These are phyloP conservation scores for Tilapia sparmanii DNA, from an alignment of 2,113 vertebrate genomes.

Conservation along the genomic window DNA sequence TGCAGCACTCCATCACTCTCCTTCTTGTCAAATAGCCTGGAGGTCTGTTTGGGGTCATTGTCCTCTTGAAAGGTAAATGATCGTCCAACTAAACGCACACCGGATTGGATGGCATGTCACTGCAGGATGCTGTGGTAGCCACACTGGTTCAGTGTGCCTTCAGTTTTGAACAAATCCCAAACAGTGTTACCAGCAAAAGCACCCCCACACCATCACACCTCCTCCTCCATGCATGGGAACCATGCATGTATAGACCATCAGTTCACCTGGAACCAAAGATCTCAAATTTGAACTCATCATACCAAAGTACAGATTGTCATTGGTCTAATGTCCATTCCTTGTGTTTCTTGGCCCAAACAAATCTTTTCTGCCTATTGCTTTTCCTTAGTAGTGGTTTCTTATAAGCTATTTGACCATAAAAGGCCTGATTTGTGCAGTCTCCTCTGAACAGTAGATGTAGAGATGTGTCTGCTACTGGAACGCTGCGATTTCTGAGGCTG, in stretches of 20 bases:
- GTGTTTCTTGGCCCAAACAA: not conserved
- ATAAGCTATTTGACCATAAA: not conserved
- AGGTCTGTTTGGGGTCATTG: not conserved
- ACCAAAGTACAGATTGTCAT: not conserved
- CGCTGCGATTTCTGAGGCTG: not conserved
- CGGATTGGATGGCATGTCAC: rapidly evolving
- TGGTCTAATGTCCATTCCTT: not conserved
- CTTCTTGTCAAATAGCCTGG: not conserved
- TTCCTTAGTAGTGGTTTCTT: not conserved
- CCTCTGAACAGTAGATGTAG: not conserved
- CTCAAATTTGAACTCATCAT: not conserved
- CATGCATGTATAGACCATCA: not conserved
- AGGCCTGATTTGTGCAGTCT: not conserved
- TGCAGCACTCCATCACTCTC: not conserved
- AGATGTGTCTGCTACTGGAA: not conserved
- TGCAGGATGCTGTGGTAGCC: not conserved
- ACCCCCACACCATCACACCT: not conserved
- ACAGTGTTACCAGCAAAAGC: not conserved
- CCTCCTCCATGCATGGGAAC: not conserved
- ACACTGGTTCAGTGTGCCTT: not conserved
- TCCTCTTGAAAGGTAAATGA: not conserved
- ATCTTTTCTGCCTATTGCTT: not conserved
- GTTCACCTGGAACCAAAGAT: not conserved
- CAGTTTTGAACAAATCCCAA: not conserved
- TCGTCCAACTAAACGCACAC: not conserved